Evolutionary conservation across 2,797 vertebrate genomes (phyloP), one percentile per base, ranked within the genome.

Genomic region (Hozukius guyotensis): DNA sequence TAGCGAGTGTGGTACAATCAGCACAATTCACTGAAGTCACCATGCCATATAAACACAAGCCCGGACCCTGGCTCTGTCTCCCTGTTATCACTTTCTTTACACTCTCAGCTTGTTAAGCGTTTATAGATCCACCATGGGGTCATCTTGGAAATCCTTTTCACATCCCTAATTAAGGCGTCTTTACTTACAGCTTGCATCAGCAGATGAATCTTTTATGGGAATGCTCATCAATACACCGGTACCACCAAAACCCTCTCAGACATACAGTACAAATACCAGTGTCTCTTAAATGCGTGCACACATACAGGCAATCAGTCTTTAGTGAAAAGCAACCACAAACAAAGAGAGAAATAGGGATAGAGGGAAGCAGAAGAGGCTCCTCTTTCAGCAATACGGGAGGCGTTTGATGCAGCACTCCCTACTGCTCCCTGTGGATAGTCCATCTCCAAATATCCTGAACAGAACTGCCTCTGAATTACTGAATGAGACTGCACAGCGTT

Each of bases 141-240:
- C 59, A 20, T 67, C 64, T 62, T 77, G 31, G 32, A 84, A 81
- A 73, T 31, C 31, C 42, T 76, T 84, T 80, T 77, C 70, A 72
- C 69, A 77, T 76, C 66, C 62, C 71, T 81, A 72, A 84, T 69
- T 31, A 55, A 70, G 77, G 52, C 20, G 1, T 46, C 24, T 71
- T 71, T 64, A 75, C 76, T 69, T 59, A 59, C 46, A 65, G 77
- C 73, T 68, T 80, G 75, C 77, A 79, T 91, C 87, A 78, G 80
- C 89, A 87, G 57, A 88, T 85, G 68, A 70, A 86, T 81, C 10
- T 75, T 85, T 86, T 75, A 90, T 86, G 74, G 83, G 78, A 61
- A 55, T 12, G 38, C 80, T 79, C 78, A 77, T 86, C 79, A 82
- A 87, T 82, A 88, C 75, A 72, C 61, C 2, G 4, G 46, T 32